phyloP scores from a whole-genome alignment of 2,888 invertebrate genomes.

The Folsomia manolachei region DNA sequence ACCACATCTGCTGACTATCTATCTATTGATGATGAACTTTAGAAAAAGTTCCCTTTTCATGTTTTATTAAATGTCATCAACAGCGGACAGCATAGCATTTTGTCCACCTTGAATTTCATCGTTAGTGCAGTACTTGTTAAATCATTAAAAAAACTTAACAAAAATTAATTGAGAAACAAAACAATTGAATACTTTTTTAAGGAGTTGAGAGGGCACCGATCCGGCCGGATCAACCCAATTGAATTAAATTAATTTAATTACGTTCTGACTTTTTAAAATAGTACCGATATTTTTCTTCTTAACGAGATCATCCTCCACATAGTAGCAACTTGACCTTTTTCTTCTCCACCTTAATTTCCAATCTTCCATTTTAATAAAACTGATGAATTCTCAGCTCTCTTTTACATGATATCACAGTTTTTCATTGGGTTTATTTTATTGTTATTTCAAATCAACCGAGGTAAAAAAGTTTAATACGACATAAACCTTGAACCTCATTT shows the following conservation, averaged over 20 bases:
- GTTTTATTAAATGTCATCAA: neutral
- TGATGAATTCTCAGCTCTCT: constrained; percentile 43
- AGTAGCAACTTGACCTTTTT: neutral
- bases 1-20: too few relatives aligned
- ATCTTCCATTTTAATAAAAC: constrained; percentile 15
- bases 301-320: constrained; percentile 23
- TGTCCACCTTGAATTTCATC: too few relatives aligned
- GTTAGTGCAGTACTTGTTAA: constrained; percentile 21
- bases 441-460: too few relatives aligned
- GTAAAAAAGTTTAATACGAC: too few relatives aligned
- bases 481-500: too few relatives aligned
- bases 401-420: constrained; percentile 48
- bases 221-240: constrained; percentile 34
- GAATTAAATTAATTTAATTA: constrained; percentile 3
- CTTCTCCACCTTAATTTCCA: constrained; percentile 16
- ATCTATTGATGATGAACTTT: neutral
- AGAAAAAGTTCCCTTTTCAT: neutral
- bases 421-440: constrained; percentile 23
- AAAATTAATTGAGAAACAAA: constrained; percentile 32
- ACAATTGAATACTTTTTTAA: constrained; percentile 14
- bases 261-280: constrained; percentile 12
- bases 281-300: constrained; percentile 19
- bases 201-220: constrained; percentile 26
- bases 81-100: too few relatives aligned
- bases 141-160: constrained; percentile 25